phyloP scores from a whole-genome alignment of 2,113 vertebrate genomes.

The Motacilla tschutschensis region DNA sequence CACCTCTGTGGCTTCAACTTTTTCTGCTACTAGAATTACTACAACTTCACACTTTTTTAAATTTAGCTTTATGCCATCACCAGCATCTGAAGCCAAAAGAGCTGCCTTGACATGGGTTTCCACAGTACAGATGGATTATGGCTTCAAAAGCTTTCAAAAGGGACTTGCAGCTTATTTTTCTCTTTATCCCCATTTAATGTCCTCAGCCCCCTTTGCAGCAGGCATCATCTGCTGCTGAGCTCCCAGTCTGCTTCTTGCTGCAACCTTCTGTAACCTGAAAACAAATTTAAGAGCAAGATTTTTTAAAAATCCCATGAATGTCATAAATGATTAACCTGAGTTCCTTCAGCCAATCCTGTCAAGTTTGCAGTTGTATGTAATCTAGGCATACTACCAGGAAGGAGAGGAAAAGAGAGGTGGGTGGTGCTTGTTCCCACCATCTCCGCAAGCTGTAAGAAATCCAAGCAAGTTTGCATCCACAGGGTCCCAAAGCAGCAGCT shows the following conservation, averaged over 20 bases:
- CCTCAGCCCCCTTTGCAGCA: background rate
- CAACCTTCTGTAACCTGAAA: background rate
- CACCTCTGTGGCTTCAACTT: background rate
- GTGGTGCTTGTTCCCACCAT: background rate
- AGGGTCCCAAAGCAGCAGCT: background rate
- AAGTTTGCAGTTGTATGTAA: background rate
- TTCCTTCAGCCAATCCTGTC: background rate
- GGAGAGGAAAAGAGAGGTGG: background rate
- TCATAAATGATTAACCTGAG: background rate
- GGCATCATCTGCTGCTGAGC: background rate
- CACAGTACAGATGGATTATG: background rate
- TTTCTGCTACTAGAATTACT: background rate
- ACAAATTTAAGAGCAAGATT: background rate
- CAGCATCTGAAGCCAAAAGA: background rate
- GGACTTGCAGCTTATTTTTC: background rate
- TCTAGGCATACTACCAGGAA: background rate
- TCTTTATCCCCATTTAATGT: background rate
- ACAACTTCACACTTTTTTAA: background rate
- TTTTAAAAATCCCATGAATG: background rate
- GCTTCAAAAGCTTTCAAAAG: conserved; percentile 12
- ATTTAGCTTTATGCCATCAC: background rate
- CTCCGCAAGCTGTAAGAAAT: rapidly evolving
- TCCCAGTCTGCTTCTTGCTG: background rate
- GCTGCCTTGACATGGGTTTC: background rate
- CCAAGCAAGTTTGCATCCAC: rapidly evolving